phyloP scores from a whole-genome alignment of 2,888 invertebrate genomes.

The Cerastis rubricosa region DNA sequence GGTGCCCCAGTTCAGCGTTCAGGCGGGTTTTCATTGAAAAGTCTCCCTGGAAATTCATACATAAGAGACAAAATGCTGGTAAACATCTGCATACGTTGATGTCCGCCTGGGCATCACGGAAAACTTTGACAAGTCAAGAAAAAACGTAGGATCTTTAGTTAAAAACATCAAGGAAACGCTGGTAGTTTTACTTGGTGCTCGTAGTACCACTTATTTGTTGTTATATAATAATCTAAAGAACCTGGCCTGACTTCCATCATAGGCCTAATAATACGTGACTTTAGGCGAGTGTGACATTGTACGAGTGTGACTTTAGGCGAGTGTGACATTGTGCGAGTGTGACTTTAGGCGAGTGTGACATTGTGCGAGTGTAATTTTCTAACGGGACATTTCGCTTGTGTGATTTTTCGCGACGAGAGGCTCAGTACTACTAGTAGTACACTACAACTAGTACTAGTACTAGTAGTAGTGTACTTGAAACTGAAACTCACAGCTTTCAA shows the following conservation, averaged over 20 bases:
- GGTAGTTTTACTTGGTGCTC: not conserved
- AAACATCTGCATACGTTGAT: no score
- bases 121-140: not conserved
- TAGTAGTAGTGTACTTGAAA: no score
- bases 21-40: slow-evolving; percentile 82
- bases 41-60: slow-evolving; percentile 79
- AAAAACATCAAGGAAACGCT: not conserved
- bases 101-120: no score
- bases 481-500: slow-evolving; percentile 79
- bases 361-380: no score
- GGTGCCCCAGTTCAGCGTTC: slow-evolving; percentile 85
- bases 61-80: not conserved
- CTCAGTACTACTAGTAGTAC: no score
- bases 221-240: not conserved
- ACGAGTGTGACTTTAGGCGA: no score
- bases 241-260: not conserved
- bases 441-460: no score
- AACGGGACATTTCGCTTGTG: no score
- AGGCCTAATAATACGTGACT: not conserved
- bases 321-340: no score
- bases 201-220: not conserved
- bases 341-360: no score
- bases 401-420: no score
- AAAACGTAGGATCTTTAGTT: not conserved
- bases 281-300: no score